Evolutionary conservation across 2,888 invertebrate genomes (phyloP).

Genomic region (Aradus depressus): DNA sequence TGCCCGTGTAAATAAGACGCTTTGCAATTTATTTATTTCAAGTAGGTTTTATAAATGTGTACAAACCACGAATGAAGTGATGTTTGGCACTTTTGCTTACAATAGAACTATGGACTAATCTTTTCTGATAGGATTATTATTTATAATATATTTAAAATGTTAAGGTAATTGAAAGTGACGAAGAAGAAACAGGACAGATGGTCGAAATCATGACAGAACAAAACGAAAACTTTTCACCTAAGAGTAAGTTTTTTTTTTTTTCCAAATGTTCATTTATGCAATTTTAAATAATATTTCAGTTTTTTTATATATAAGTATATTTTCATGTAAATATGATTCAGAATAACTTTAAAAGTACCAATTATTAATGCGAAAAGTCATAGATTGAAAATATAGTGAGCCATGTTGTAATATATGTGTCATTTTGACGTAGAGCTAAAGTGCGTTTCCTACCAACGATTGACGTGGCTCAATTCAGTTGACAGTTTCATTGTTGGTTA

Average conservation of each 20-base stretch:
- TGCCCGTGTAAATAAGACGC: not conserved
- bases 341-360: not conserved
- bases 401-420: no score
- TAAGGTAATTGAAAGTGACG: conserved; percentile 38
- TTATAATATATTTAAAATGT: conserved; percentile 1
- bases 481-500: no score
- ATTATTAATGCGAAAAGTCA: not conserved
- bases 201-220: conserved; percentile 19
- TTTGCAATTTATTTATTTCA: not conserved
- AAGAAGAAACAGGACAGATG: conserved; percentile 36
- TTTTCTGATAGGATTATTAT: not conserved
- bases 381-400: not conserved
- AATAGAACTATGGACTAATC: not conserved
- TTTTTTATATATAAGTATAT: conserved; percentile 7
- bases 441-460: no score
- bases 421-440: no score
- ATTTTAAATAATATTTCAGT: not conserved
- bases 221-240: conserved; percentile 25
- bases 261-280: not conserved
- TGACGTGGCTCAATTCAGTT: no score
- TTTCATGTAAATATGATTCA: not conserved
- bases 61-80: not conserved
- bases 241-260: conserved; percentile 18
- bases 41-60: not conserved
- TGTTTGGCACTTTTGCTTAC: not conserved